Conservation (phyloP, 2,797 vertebrate species). For the Chelmon rostratus region DNA sequence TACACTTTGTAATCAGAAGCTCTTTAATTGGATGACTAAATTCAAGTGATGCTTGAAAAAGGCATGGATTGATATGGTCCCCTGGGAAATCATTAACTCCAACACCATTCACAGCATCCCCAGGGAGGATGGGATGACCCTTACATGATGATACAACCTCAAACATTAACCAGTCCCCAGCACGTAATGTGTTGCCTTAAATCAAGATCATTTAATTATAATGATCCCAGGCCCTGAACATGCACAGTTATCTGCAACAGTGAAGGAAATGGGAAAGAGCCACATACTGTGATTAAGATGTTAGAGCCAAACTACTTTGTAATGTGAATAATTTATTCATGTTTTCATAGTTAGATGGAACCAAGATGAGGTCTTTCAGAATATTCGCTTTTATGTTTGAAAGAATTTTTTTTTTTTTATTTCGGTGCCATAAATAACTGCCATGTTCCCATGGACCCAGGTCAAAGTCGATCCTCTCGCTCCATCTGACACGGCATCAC, state of each 20-base stretch:
- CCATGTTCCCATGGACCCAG: neutral
- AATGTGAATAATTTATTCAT: constrained; percentile 52
- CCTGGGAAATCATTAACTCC: constrained; percentile 65
- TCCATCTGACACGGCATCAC: neutral
- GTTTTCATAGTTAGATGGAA: constrained; percentile 28
- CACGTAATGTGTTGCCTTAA: constrained; percentile 63
- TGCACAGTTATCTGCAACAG: constrained; percentile 39
- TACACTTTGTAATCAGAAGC: constrained; percentile 5
- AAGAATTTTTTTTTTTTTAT: constrained; percentile 9
- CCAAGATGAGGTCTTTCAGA: constrained; percentile 22
- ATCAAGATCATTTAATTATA: constrained; percentile 71
- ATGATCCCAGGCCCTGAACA: constrained; percentile 50
- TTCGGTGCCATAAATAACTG: constrained; percentile 10
- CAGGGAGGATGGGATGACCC: constrained; percentile 56
- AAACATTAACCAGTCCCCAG: constrained; percentile 59
- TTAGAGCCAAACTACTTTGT: constrained; percentile 35
- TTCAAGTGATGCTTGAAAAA: constrained; percentile 66
- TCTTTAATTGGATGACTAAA: constrained; percentile 54
- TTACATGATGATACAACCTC: constrained; percentile 50
- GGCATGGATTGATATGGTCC: constrained; percentile 43
- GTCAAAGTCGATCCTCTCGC: constrained; percentile 10
- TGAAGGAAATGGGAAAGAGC: constrained; percentile 36
- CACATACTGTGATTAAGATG: constrained; percentile 49
- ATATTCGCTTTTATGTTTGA: constrained; percentile 10
- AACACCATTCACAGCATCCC: constrained; percentile 43